Evolutionary conservation across 1,140 invertebrate species (phyloP).

Genomic region (Dendrolimus punctatus): DNA sequence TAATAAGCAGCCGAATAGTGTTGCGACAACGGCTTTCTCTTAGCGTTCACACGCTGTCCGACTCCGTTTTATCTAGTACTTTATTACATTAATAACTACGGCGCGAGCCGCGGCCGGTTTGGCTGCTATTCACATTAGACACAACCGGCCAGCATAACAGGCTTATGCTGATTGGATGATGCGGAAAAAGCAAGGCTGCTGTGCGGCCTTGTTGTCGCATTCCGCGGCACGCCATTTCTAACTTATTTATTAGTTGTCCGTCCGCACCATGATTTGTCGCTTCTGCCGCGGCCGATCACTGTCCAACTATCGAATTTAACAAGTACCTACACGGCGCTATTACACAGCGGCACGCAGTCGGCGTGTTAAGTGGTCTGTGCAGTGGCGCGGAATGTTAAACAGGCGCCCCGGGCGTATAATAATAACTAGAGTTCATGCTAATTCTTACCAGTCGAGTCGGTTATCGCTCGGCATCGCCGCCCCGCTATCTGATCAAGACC

Average conservation of each 20-base stretch:
- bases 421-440: slow-evolving; percentile 30
- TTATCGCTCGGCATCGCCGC: slow-evolving; percentile 15
- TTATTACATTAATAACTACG: slow-evolving; percentile 64
- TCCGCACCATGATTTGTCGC: slow-evolving; percentile 26
- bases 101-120: slow-evolving; percentile 59
- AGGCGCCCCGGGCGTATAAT: slow-evolving; percentile 24
- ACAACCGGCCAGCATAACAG: slow-evolving; percentile 29
- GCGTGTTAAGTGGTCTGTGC: slow-evolving; percentile 21
- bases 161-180: slow-evolving; percentile 55
- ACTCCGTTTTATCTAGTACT: slow-evolving; percentile 59
- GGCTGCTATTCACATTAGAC: slow-evolving; percentile 45
- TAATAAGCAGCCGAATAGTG: slow-evolving; percentile 50
- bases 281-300: slow-evolving; percentile 10
- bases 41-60: slow-evolving; percentile 64
- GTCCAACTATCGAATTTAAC: slow-evolving; percentile 11
- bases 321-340: slow-evolving; percentile 14
- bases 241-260: slow-evolving; percentile 29
- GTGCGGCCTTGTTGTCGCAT: slow-evolving; percentile 53
- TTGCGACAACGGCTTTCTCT: slow-evolving; percentile 64
- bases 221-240: slow-evolving; percentile 34
- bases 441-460: slow-evolving; percentile 24
- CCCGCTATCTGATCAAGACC: slow-evolving; percentile 35
- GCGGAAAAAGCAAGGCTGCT: slow-evolving; percentile 58
- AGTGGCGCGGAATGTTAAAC: slow-evolving; percentile 30
- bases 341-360: slow-evolving; percentile 18